A percentile compares a stretch with the other conserved stretches of the same genome.
Evolutionary conservation across 2,113 vertebrate species (phyloP).

Genomic region (Amphilophus citrinellus): DNA sequence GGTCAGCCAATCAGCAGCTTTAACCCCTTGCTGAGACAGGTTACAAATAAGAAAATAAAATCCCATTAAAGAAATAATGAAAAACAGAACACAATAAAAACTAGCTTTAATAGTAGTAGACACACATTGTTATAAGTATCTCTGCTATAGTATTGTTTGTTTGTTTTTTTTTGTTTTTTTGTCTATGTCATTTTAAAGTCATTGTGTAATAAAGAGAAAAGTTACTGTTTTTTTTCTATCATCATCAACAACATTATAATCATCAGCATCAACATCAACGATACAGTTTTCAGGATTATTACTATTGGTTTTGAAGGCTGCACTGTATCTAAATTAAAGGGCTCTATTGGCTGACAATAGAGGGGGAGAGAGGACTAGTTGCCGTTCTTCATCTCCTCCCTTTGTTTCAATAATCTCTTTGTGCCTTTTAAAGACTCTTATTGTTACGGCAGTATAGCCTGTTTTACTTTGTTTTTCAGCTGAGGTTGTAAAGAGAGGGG

Average conservation of each 20-base stretch:
- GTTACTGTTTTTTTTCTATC: slow-evolving; percentile 61
- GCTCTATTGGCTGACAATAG: slow-evolving; percentile 56
- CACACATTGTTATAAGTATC: slow-evolving; percentile 74
- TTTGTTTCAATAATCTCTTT: slow-evolving; percentile 38
- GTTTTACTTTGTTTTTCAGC: slow-evolving; percentile 6
- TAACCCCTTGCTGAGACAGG: slow-evolving; percentile 46
- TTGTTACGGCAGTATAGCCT: not conserved
- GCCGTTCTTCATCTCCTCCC: not conserved
- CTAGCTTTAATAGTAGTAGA: slow-evolving; percentile 66
- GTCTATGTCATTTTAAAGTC: slow-evolving; percentile 67
- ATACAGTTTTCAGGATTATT: slow-evolving; percentile 64
- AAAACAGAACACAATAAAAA: slow-evolving; percentile 54
- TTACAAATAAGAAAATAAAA: slow-evolving; percentile 53
- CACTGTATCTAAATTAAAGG: slow-evolving; percentile 67
- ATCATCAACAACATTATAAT: slow-evolving; percentile 43
- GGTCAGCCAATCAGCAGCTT: slow-evolving; percentile 52
- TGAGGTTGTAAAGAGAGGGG: slow-evolving; percentile 29
- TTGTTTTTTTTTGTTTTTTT: slow-evolving; percentile 32
- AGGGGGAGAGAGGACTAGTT: slow-evolving; percentile 52
- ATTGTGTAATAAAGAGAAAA: slow-evolving; percentile 70
- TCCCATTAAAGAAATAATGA: slow-evolving; percentile 38
- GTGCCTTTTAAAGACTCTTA: not conserved
- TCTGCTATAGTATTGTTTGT: slow-evolving; percentile 63
- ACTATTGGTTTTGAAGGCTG: slow-evolving; percentile 65
- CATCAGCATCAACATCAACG: slow-evolving; percentile 49